Evolutionary conservation across 2,888 invertebrate species (phyloP).

Genomic region (Opisthograptis luteolata): DNA sequence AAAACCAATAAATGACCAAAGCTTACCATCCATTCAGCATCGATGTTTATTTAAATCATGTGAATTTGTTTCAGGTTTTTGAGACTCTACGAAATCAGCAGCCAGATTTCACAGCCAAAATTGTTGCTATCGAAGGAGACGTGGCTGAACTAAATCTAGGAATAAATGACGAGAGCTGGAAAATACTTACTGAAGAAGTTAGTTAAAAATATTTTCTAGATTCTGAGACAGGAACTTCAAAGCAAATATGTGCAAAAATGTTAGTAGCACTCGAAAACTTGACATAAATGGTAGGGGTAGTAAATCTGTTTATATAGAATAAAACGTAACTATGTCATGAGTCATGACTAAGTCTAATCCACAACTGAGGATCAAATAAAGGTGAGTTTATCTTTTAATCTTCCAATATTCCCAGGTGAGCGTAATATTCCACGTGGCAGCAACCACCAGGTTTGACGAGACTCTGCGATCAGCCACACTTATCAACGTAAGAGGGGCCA

Average conservation of each 20-base stretch:
- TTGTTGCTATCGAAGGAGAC: constrained; percentile 9
- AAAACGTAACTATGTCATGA: background rate
- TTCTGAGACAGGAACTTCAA: too few species aligned
- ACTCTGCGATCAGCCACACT: constrained; percentile 83
- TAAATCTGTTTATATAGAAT: too few species aligned
- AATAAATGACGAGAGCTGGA: constrained; percentile 3
- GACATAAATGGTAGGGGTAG: too few species aligned
- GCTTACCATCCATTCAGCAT: too few species aligned
- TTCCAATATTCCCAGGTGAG: constrained; percentile 40
- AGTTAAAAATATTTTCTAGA: background rate
- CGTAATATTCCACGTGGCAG: constrained; percentile 60
- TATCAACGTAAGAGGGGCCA: constrained; percentile 71
- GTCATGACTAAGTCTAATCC: background rate
- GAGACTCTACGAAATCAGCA: constrained; percentile 2
- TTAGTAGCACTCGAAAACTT: too few species aligned
- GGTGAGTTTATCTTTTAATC: background rate
- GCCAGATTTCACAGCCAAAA: constrained; percentile 9
- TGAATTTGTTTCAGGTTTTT: constrained; percentile 10
- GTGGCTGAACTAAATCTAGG: constrained; percentile 12
- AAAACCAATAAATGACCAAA: too few species aligned
- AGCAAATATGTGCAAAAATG: too few species aligned
- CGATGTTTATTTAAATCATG: too few species aligned
- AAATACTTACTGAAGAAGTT: constrained; percentile 13
- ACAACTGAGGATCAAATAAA: background rate
- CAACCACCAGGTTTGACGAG: constrained; percentile 90